Conservation (phyloP, 2,888 invertebrate genomes). For the Dendrolimus houi region DNA sequence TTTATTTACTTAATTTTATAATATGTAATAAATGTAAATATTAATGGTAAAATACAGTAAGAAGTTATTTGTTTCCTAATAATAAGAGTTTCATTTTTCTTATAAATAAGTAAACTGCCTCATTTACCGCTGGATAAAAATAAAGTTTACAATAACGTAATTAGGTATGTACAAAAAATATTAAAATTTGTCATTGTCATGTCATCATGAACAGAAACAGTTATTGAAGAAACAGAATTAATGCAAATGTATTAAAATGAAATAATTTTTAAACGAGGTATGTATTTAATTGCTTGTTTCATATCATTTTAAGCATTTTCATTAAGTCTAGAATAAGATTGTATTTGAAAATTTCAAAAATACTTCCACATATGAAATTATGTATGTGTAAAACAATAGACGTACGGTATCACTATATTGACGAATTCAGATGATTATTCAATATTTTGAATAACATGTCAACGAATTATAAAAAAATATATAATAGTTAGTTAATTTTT, state of each 20-base stretch:
- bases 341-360: too few relatives aligned
- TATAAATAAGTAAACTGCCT: neutral
- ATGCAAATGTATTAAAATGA: neutral
- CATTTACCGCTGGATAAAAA: neutral
- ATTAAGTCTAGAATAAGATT: too few relatives aligned
- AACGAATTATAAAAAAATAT: too few relatives aligned
- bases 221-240: neutral
- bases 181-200: slow-evolving; percentile 6
- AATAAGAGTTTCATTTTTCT: slow-evolving; percentile 16
- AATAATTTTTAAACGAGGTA: neutral
- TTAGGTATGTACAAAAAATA: neutral
- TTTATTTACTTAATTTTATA: slow-evolving; percentile 26
- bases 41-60: slow-evolving; percentile 28
- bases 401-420: too few relatives aligned
- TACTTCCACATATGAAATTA: too few relatives aligned
- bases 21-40: slow-evolving; percentile 20
- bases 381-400: too few relatives aligned
- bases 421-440: too few relatives aligned
- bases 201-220: slow-evolving; percentile 15
- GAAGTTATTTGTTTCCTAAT: slow-evolving; percentile 28
- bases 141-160: neutral
- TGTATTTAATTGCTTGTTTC: neutral
- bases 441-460: too few relatives aligned
- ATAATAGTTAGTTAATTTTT: too few relatives aligned
- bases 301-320: too few relatives aligned